Evolutionary conservation across 2,888 invertebrate species (phyloP).

Genomic region (Cephus rjabovi): DNA sequence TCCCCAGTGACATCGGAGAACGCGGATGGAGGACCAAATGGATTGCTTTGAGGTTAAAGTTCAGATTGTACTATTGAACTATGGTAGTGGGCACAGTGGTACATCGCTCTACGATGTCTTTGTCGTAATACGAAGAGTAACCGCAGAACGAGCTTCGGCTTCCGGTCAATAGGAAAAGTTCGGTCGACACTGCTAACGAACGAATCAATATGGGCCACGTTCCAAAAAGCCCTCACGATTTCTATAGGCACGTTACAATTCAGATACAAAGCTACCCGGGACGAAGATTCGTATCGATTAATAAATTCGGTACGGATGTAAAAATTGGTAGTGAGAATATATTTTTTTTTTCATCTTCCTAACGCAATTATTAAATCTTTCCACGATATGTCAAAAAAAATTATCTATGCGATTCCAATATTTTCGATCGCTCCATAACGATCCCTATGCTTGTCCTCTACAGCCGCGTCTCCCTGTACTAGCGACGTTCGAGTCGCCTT

Average conservation of each 20-base stretch:
- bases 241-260: neutral
- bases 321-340: neutral
- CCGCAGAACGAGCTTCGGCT: neutral
- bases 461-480: too few relatives aligned
- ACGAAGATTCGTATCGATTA: neutral
- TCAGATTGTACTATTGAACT: neutral
- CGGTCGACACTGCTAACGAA: slow-evolving; percentile 19
- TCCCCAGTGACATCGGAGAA: neutral
- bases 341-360: too few relatives aligned
- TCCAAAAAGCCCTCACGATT: slow-evolving; percentile 22
- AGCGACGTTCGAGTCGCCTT: too few relatives aligned
- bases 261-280: neutral
- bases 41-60: neutral
- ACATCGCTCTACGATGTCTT: neutral
- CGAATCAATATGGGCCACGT: slow-evolving; percentile 26
- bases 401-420: neutral
- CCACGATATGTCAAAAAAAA: neutral
- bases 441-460: neutral
- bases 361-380: too few relatives aligned
- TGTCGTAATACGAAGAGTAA: neutral
- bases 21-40: neutral
- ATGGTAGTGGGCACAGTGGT: neutral
- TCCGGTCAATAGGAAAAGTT: slow-evolving; percentile 23
- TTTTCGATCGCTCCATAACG: neutral
- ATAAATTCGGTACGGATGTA: neutral